Evolutionary conservation across 2,797 vertebrate species (phyloP).

Genomic region (Poecilia wingei): DNA sequence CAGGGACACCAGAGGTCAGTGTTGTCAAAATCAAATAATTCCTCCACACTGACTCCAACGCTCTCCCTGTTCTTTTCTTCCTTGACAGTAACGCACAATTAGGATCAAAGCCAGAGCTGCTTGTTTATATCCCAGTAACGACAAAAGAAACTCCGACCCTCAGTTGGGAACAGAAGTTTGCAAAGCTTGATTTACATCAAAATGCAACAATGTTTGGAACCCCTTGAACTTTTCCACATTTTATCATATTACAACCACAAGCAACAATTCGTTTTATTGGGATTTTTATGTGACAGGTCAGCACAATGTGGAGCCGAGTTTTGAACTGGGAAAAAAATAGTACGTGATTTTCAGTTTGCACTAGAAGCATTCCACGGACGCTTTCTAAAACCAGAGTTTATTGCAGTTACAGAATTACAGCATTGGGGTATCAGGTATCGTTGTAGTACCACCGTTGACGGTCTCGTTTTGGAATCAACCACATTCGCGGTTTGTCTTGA

Average conservation of each 20-base stretch:
- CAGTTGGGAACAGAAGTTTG: conserved; percentile 18
- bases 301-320: background rate
- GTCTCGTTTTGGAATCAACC: no score
- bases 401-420: background rate
- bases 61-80: conserved; percentile 50
- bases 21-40: conserved; percentile 75
- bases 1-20: conserved; percentile 68
- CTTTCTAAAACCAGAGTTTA: background rate
- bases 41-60: conserved; percentile 64
- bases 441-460: background rate
- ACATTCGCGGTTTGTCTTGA: no score
- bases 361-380: background rate
- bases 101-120: conserved; percentile 53
- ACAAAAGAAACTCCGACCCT: conserved; percentile 46
- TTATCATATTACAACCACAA: background rate
- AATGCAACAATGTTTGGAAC: background rate
- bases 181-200: conserved; percentile 1
- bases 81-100: conserved; percentile 41
- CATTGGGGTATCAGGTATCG: background rate
- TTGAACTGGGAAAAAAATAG: background rate
- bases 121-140: conserved; percentile 48
- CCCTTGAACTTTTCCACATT: background rate
- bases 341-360: background rate
- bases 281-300: background rate
- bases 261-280: background rate